Evolutionary conservation across 2,797 vertebrate species (phyloP), one percentile per base, ranked within the genome.

Genomic region (Falco berigora): DNA sequence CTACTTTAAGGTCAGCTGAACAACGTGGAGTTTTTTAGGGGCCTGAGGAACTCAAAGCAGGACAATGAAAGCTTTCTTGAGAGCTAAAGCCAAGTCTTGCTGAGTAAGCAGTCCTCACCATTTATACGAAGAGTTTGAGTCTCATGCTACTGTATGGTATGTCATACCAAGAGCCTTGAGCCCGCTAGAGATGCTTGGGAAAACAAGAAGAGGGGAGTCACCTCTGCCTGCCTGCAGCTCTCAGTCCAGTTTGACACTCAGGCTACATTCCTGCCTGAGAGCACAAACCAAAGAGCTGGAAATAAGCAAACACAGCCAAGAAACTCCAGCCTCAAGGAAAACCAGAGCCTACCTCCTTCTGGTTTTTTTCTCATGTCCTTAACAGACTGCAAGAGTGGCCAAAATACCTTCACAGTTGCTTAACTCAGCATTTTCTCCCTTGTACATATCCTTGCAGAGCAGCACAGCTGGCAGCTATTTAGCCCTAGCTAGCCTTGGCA

Each of bases 201-300:
- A 78, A 85, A 55, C 34, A 75, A 63, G 61, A 79, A 69, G 32
- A 71, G 25, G 20, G 28, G 21, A 75, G 32, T 50, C 36, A 59
- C 18, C 22, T 67, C 62, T 27, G 28, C 17, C 64, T 80, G 22
- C 38, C 74, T 32, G 49, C 53, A 85, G 28, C 28, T 83, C 80
- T 86, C 76, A 76, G 46, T 14, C 1, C 1, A 20, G 32, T 49
- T 59, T 34, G 53, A 42, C 28, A 50, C 0, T 0, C 55, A 76
- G 53, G 22, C 44, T 20, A 18, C 0, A 0, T 44, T 72, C 22
- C 49, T 73, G 55, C n/a, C 38, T 4, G 3, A 73, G 6, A 84
- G 28, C 71, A 63, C 25, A 58, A 66, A 53, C 16, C 19, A 10
- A 27, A 24, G 81, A 67, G 36, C 59, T 73, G 40, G 76, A 76